A percentile compares a stretch with the other conserved stretches of the same genome.
phyloP scores from a whole-genome alignment of 30 jellyfish, hydroid and myxozoan genomes.

The Mastigias papua region DNA sequence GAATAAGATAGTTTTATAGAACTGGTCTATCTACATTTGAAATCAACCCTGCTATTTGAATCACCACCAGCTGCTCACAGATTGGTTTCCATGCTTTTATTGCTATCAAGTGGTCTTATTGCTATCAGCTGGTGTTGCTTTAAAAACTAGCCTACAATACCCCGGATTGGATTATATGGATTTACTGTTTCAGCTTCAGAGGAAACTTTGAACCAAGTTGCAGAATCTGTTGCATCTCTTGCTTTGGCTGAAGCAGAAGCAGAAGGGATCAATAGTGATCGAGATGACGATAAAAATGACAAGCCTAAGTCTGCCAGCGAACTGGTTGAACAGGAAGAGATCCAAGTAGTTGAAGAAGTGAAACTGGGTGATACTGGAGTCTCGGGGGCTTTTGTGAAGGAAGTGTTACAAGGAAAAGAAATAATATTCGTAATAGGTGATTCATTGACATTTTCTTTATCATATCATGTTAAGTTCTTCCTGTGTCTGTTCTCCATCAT shows the following conservation, averaged over 20 bases:
- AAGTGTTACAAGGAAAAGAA: conserved; percentile 65
- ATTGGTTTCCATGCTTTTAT: neutral
- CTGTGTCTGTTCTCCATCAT: neutral
- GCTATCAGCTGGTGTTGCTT: neutral
- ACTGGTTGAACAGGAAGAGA: conserved; percentile 59
- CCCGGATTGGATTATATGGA: neutral
- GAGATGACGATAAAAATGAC: neutral
- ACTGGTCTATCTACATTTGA: too few species aligned
- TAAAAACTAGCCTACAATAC: neutral
- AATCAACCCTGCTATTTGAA: neutral
- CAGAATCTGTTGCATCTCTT: conserved; percentile 17
- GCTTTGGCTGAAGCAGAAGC: conserved; percentile 18
- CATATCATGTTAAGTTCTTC: neutral
- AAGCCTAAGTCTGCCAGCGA: neutral
- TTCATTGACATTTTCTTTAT: neutral
- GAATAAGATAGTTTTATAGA: too few species aligned
- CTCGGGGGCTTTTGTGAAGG: conserved; percentile 56
- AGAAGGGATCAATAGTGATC: neutral
- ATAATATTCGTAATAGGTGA: conserved; percentile 84
- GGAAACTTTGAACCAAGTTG: conserved; percentile 19
- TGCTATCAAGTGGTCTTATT: neutral
- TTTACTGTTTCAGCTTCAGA: conserved; percentile 4
- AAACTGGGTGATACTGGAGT: conserved; percentile 68
- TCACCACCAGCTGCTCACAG: neutral
- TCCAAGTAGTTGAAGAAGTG: conserved; percentile 63